Base-by-base conservation (phyloP, 2,797 vertebrate genomes). In the Chromobotia macracanthus region DNA sequence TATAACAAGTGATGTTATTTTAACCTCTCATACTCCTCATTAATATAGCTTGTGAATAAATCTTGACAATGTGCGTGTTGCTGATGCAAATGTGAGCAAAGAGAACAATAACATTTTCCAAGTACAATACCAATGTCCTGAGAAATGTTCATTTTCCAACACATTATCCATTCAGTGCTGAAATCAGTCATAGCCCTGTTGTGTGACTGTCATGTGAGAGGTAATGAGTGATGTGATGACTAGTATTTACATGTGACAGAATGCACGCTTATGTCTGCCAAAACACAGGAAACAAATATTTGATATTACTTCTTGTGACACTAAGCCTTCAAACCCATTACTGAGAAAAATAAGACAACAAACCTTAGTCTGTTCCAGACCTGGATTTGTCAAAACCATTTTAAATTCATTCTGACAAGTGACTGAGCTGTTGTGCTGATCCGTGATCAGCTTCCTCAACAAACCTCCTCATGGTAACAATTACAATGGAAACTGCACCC, bases 271-370 rank as follows among this genome's bases (percentile, higher is more conserved):
- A 44, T 55, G 18, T 21, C 48, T 55, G 31, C 31, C 48, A 75
- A 44, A 66, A 66, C 35, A 55, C 15, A 44, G 21, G 48, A 41
- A 56, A 75, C 31, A n/a, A 25, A 56, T 55, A 75, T 66, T 55
- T 66, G 4, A 63, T 53, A n/a, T 23, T 23, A 10, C 31, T 53
- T 65, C 15, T 12, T 66, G 5, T 66, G 31, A 25, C 31, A 66
- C 15, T 44, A 55, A 66, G 73, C 61, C 35, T 65, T 53, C 3
- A 65, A 16, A 55, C 28, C 3, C 15, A 25, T 28, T 6, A 53
- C 31, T 53, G 13, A 7, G 8, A 51, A 64, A 65, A 2, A 75
- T 9, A 6, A 75, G 19, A 64, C 0, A 6, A 48, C 5, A 44
- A 28, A 55, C 5, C 21, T 1, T 44, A 16, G 15, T 66, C 19